Conservation (phyloP, 2,888 invertebrate species). For the Nineta flava region DNA sequence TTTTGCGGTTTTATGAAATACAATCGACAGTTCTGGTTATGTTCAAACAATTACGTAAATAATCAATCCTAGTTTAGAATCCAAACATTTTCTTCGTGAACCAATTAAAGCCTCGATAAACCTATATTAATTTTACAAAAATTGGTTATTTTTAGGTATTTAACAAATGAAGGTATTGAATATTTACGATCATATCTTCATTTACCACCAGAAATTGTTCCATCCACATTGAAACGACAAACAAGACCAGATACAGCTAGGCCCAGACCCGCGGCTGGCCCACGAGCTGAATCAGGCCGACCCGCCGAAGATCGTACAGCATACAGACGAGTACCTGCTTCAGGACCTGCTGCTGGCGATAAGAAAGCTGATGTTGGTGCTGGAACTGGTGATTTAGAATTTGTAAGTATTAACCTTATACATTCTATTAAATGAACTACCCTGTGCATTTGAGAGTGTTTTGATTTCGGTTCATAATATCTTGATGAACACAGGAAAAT, state of each 20-base stretch:
- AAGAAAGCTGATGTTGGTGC: slow-evolving; percentile 96
- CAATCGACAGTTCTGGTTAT: too few relatives aligned
- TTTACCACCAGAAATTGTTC: slow-evolving; percentile 96
- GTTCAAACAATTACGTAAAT: background rate
- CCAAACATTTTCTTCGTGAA: too few relatives aligned
- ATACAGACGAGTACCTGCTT: slow-evolving; percentile 63
- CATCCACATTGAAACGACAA: slow-evolving; percentile 89
- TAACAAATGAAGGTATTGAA: slow-evolving; percentile 97
- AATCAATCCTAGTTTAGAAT: too few relatives aligned
- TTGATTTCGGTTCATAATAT: background rate
- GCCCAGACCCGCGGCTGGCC: slow-evolving; percentile 52
- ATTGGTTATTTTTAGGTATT: slow-evolving; percentile 43
- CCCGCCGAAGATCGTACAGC: slow-evolving; percentile 69
- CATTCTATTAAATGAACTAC: background rate
- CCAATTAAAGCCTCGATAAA: too few relatives aligned
- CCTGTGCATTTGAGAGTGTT: background rate
- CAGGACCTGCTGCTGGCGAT: slow-evolving; percentile 46
- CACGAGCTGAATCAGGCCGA: slow-evolving; percentile 50
- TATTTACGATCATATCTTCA: slow-evolving; percentile 91
- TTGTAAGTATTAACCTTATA: slow-evolving; percentile 32
- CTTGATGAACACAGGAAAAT: background rate
- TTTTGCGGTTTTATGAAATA: too few relatives aligned
- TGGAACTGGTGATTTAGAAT: slow-evolving; percentile 85
- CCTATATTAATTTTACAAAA: background rate
- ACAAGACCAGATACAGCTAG: slow-evolving; percentile 72